A percentile compares a stretch with the other conserved stretches of the same genome.
Evolutionary conservation across 2,888 invertebrate genomes (phyloP).

Genomic region (Mythimna impura): DNA sequence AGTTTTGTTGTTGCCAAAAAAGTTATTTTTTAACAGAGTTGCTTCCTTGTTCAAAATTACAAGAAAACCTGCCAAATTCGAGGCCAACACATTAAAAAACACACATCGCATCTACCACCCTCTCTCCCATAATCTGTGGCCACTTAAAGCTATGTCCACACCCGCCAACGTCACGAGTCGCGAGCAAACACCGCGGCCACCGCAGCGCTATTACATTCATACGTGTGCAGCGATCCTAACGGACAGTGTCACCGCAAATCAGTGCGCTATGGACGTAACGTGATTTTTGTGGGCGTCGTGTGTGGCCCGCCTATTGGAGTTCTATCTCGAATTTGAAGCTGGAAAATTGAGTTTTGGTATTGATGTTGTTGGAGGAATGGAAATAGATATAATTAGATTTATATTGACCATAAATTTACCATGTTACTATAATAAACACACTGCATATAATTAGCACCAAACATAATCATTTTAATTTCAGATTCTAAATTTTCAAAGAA

Average conservation of each 20-base stretch:
- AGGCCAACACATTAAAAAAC: neutral
- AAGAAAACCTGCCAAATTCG: neutral
- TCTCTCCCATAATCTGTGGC: constrained; percentile 33
- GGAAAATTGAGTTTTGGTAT: constrained; percentile 16
- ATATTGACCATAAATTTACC: neutral
- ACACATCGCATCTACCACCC: neutral
- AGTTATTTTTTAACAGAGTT: no score
- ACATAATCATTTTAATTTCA: neutral
- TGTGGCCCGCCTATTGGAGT: constrained; percentile 28
- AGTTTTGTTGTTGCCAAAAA: no score
- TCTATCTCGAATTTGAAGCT: constrained; percentile 8
- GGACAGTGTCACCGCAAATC: constrained; percentile 67
- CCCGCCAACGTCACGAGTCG: constrained; percentile 62
- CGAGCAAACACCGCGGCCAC: constrained; percentile 65
- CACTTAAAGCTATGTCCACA: constrained; percentile 58
- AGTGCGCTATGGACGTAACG: constrained; percentile 52
- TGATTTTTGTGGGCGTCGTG: constrained; percentile 52
- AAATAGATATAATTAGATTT: neutral
- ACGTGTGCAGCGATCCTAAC: constrained; percentile 65
- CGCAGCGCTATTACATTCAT: constrained; percentile 62
- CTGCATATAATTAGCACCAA: neutral
- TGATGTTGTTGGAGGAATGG: neutral
- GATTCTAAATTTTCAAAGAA: neutral
- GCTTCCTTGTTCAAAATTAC: neutral
- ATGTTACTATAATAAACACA: neutral